These are phyloP conservation scores for Coregonus ussuriensis DNA, from an alignment of 2,797 vertebrate species.

Conservation along the genomic window DNA sequence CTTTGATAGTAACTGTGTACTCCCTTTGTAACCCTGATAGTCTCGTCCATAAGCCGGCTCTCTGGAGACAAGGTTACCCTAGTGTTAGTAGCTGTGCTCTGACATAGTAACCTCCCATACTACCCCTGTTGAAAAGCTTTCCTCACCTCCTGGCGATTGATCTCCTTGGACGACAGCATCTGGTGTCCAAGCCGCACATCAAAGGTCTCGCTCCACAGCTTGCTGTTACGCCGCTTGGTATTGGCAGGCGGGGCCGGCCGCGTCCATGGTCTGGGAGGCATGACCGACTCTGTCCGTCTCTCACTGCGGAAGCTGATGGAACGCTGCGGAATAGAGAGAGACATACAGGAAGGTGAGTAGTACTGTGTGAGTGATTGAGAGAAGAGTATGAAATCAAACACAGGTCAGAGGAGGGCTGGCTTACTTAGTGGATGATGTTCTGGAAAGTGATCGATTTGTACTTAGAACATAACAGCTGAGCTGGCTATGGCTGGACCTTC, in stretches of 20 bases:
- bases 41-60: too few species aligned
- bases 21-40: too few species aligned
- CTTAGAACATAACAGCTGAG: neutral
- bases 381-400: neutral
- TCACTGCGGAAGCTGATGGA: conserved; percentile 92
- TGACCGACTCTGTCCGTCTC: conserved; percentile 76
- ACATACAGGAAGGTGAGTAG: neutral
- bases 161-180: conserved; percentile 89
- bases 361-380: too few species aligned
- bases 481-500: neutral
- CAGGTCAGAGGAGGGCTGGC: neutral
- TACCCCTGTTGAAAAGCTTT: neutral
- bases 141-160: conserved; percentile 92
- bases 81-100: too few species aligned
- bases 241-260: conserved; percentile 73
- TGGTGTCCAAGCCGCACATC: conserved; percentile 86
- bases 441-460: neutral
- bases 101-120: neutral
- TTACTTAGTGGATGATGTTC: neutral
- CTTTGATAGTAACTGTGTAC: neutral
- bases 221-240: conserved; percentile 92
- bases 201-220: conserved; percentile 96
- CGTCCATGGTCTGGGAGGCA: conserved; percentile 76
- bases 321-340: conserved; percentile 70
- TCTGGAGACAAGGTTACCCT: too few species aligned